Conservation (phyloP, 1,140 invertebrate species). For the Pseudomyrmex sp. region DNA sequence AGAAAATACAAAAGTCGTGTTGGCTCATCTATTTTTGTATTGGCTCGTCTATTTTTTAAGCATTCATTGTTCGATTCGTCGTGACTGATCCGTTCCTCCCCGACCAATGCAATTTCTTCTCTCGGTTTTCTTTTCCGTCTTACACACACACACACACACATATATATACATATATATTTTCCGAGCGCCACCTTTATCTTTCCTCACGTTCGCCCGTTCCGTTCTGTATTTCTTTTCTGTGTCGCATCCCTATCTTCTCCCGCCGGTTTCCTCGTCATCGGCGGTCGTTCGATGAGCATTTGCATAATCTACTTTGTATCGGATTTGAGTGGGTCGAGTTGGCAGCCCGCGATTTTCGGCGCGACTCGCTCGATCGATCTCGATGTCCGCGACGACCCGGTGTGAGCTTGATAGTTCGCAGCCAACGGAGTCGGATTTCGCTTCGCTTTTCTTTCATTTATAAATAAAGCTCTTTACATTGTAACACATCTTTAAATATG, state of each 20-base stretch:
- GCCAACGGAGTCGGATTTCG: background rate
- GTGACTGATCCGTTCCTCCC: slow-evolving; percentile 16
- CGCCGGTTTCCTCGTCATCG: slow-evolving; percentile 37
- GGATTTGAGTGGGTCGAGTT: slow-evolving; percentile 63
- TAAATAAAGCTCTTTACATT: background rate
- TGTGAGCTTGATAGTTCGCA: slow-evolving; percentile 2
- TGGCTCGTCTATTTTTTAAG: slow-evolving; percentile 62
- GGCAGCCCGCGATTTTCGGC: slow-evolving; percentile 67
- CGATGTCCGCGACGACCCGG: slow-evolving; percentile 19
- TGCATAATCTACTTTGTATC: slow-evolving; percentile 74
- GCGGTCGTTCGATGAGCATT: slow-evolving; percentile 64
- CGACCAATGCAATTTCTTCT: slow-evolving; percentile 53
- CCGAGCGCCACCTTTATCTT: slow-evolving; percentile 34
- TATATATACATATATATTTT: background rate
- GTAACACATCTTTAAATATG: background rate
- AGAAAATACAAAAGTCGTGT: slow-evolving; percentile 37
- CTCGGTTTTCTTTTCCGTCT: slow-evolving; percentile 20
- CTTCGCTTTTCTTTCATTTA: too few species aligned
- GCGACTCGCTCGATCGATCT: slow-evolving; percentile 68
- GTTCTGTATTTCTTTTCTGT: slow-evolving; percentile 32
- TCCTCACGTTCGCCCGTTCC: background rate
- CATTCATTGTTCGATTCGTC: background rate
- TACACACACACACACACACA: too few species aligned
- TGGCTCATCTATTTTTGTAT: slow-evolving; percentile 56
- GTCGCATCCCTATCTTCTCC: slow-evolving; percentile 19